Conservation (phyloP, 2,888 invertebrate species). For the Apantesis nais region DNA sequence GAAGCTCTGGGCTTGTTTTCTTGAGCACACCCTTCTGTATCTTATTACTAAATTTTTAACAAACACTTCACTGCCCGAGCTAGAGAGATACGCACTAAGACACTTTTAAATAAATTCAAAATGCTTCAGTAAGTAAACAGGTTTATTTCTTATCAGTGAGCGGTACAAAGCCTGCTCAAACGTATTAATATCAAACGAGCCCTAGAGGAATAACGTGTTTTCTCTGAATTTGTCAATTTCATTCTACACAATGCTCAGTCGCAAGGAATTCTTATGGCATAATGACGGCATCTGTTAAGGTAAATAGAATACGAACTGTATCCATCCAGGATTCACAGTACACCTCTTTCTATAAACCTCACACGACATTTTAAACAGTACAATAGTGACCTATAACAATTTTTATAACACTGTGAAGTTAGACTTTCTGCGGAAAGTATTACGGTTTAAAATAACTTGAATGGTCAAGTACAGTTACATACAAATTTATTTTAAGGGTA, state of each 20-base stretch:
- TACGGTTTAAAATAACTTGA: constrained; percentile 41
- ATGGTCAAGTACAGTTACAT: constrained; percentile 41
- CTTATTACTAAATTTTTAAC: neutral
- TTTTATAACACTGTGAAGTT: constrained; percentile 7
- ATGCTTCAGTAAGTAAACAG: neutral
- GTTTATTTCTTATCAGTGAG: neutral
- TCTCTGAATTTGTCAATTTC: constrained; percentile 55
- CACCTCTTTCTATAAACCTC: constrained; percentile 79
- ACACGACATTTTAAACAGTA: constrained; percentile 47
- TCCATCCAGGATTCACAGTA: constrained; percentile 77
- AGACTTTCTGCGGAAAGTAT: constrained; percentile 16
- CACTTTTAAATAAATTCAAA: neutral
- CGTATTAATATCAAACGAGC: constrained; percentile 39
- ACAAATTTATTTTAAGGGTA: constrained; percentile 54
- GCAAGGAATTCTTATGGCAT: constrained; percentile 70
- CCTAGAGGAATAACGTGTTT: constrained; percentile 37
- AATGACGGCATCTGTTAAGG: constrained; percentile 78
- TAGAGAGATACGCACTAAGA: neutral
- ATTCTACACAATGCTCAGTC: constrained; percentile 50
- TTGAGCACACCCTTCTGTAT: too few relatives aligned
- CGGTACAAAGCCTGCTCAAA: constrained; percentile 35
- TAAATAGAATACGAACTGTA: constrained; percentile 81
- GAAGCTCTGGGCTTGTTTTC: too few relatives aligned
- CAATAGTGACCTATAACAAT: constrained; percentile 47
- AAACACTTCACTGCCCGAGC: neutral